These are phyloP conservation scores for Palythoa heliodiscus DNA, from an alignment of 92 coral and sea anemone species.

Conservation along the genomic window DNA sequence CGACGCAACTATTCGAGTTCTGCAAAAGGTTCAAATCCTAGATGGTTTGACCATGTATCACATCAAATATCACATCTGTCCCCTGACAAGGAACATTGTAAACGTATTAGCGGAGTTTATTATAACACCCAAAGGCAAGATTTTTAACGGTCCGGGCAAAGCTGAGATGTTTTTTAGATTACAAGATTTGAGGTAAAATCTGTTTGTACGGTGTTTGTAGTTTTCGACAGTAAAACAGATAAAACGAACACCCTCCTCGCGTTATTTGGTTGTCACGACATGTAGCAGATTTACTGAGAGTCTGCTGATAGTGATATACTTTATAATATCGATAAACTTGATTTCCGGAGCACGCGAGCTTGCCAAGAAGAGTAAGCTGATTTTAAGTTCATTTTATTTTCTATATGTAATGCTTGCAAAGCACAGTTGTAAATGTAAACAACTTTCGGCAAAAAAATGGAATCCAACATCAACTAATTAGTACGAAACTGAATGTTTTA, in stretches of 20 bases:
- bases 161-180: too few relatives aligned
- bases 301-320: not conserved
- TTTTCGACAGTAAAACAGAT: not conserved
- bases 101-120: too few relatives aligned
- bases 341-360: slow-evolving; percentile 16
- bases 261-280: not conserved
- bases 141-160: too few relatives aligned
- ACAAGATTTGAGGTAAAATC: not conserved
- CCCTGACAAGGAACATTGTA: too few relatives aligned
- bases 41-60: too few relatives aligned
- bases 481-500: not conserved
- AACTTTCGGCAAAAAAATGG: not conserved
- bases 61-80: too few relatives aligned
- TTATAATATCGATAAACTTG: not conserved
- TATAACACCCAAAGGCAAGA: too few relatives aligned
- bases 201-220: not conserved
- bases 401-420: not conserved
- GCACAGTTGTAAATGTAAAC: not conserved
- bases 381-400: not conserved
- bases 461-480: not conserved
- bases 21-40: too few relatives aligned
- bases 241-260: not conserved
- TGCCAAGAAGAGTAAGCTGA: not conserved
- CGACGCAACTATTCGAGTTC: too few relatives aligned
- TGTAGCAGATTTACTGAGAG: not conserved